Conservation (phyloP, 1,140 invertebrate genomes). For the Streblospio benedicti region DNA sequence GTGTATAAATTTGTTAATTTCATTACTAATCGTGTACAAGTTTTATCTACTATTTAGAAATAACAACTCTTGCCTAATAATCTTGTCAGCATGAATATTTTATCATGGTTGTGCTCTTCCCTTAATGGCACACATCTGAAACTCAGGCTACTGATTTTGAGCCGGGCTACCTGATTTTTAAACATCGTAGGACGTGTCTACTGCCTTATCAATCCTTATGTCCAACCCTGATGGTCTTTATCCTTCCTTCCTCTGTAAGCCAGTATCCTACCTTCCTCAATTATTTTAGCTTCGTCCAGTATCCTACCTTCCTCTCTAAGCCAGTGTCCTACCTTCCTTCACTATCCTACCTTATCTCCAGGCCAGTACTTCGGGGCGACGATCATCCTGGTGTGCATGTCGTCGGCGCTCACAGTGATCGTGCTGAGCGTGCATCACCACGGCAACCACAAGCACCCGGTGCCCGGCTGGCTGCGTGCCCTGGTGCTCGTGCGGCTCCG, state of each 20-base stretch:
- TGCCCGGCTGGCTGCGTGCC: slow-evolving; percentile 3
- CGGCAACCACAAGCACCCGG: background rate
- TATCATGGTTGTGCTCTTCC: no score
- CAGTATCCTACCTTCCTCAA: background rate
- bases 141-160: no score
- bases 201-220: background rate
- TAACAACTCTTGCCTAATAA: no score
- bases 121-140: no score
- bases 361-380: background rate
- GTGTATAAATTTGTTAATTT: no score
- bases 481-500: slow-evolving; percentile 12
- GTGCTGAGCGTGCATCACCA: slow-evolving; percentile 5
- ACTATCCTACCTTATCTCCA: background rate
- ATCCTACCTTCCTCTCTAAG: background rate
- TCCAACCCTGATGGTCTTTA: background rate
- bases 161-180: no score
- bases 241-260: background rate
- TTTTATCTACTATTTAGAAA: no score
- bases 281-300: background rate
- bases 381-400: background rate
- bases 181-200: no score
- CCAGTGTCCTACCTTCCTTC: background rate
- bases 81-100: no score
- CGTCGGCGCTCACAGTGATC: background rate
- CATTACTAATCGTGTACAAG: no score